Evolutionary conservation across 2,888 invertebrate genomes (phyloP).

Genomic region (Spodoptera exigua): DNA sequence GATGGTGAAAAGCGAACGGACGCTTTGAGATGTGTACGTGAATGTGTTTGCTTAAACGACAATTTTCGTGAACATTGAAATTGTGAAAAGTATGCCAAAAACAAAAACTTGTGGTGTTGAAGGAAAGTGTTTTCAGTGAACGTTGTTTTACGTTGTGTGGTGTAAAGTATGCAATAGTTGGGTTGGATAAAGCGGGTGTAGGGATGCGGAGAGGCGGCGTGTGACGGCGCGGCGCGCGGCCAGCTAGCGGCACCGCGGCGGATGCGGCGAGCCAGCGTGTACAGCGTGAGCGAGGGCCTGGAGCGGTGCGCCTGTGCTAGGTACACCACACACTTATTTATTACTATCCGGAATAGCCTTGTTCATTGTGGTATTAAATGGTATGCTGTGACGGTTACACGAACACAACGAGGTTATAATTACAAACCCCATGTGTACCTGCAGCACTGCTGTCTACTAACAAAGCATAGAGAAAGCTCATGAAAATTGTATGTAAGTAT

Average conservation of each 20-base stretch:
- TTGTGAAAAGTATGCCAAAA: slow-evolving; percentile 51
- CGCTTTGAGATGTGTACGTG: slow-evolving; percentile 45
- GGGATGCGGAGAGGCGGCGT: slow-evolving; percentile 72
- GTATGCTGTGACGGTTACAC: no score
- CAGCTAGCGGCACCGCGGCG: slow-evolving; percentile 69
- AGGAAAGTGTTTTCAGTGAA: slow-evolving; percentile 38
- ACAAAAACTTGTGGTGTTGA: slow-evolving; percentile 48
- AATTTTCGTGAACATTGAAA: slow-evolving; percentile 9
- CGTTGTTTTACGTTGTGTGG: slow-evolving; percentile 25
- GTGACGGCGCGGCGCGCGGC: slow-evolving; percentile 73
- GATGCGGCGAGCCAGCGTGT: slow-evolving; percentile 87
- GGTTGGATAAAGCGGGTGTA: slow-evolving; percentile 59
- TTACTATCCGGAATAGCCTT: no score
- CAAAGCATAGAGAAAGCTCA: no score
- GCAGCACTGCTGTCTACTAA: no score
- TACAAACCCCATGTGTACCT: no score
- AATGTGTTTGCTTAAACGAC: slow-evolving; percentile 23
- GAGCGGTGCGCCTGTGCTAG: slow-evolving; percentile 86
- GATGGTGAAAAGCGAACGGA: slow-evolving; percentile 42
- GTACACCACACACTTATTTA: slow-evolving; percentile 56
- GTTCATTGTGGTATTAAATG: no score
- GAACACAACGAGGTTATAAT: no score
- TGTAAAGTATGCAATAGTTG: slow-evolving; percentile 51
- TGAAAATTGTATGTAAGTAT: no score
- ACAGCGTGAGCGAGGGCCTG: slow-evolving; percentile 86